Conservation (phyloP, 2,888 invertebrate species). For the Tetranychus truncatus region DNA sequence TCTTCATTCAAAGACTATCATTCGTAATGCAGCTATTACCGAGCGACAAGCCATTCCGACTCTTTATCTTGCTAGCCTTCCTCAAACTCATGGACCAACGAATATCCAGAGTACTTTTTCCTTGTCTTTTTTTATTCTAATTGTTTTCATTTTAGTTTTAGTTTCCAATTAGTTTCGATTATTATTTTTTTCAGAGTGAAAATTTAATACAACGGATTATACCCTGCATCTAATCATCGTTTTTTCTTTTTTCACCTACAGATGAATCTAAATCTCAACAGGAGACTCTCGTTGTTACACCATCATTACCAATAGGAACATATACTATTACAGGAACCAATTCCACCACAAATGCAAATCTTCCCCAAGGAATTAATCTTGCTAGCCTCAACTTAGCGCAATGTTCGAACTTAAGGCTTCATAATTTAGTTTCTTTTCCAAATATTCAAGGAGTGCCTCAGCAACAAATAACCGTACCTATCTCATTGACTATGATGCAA, state of each 20-base stretch:
- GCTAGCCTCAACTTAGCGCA: constrained; percentile 12
- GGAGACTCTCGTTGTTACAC: neutral
- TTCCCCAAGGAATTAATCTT: constrained; percentile 16
- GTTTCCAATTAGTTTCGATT: neutral
- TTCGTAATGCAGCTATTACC: neutral
- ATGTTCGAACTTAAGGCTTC: constrained; percentile 15
- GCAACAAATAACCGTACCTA: constrained; percentile 17
- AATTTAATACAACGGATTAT: neutral
- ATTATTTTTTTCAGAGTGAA: neutral
- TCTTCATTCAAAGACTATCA: neutral
- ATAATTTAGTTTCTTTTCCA: constrained; percentile 18
- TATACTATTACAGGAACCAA: neutral
- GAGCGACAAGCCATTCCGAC: neutral
- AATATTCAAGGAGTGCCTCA: constrained; percentile 7
- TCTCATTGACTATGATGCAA: constrained; percentile 17
- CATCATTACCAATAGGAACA: neutral
- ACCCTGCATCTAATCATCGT: neutral
- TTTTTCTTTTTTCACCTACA: neutral
- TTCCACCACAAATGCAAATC: constrained; percentile 3
- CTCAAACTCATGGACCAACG: neutral
- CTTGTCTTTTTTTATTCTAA: neutral
- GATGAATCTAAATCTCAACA: neutral
- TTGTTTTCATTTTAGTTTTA: neutral
- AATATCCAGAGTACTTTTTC: neutral
- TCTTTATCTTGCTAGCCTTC: neutral